Evolutionary conservation across 2,797 vertebrate genomes (phyloP), one percentile per base, ranked within the genome.

Genomic region (Crax fasciolata): DNA sequence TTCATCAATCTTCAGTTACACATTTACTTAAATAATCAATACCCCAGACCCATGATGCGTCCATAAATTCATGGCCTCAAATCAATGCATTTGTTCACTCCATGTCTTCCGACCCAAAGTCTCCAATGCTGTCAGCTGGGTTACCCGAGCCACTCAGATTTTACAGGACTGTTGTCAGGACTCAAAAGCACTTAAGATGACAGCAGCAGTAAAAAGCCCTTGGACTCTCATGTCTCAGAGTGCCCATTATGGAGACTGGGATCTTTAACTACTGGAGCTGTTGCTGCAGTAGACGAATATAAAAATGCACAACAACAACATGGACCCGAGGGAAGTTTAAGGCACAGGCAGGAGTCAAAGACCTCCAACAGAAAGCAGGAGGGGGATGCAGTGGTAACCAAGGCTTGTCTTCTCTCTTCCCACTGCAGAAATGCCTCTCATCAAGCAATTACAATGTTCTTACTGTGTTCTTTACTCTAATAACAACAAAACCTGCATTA

Each of bases 21-120:
- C 68, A n/a, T 90, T 94, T 89, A 87, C 76, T 90, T 85, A 83
- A n/a, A 63, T 12, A 74, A 89, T 89, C 89, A 84, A 85, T 73
- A 85, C 32, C 57, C 44, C 58, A 58, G 70, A 93, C 65, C 39
- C 52, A 61, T 1, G 1, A 18, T 2, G 10, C n/a, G 63, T 24
- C 81, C 73, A 84, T 48, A 80, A 85, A 77, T 70, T 48, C 71
- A 46, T 1, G 1, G 66, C 72, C 91, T 67, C 17, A 14, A 71
- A 71, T 55, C 71, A 77, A 84, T 39, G 39, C 59, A 66, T 75
- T 38, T 54, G 32, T 49, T 76, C 67, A 57, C 46, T 86, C 30
- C 4, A 1, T 9, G 41, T 46, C 73, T 92, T 10, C 52, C 54
- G 15, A 68, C 16, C 16, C 3, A 5, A 78, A 27, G 23, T 7